Base-by-base conservation (phyloP, 2,888 invertebrate species). In the Eupithecia centaureata region DNA sequence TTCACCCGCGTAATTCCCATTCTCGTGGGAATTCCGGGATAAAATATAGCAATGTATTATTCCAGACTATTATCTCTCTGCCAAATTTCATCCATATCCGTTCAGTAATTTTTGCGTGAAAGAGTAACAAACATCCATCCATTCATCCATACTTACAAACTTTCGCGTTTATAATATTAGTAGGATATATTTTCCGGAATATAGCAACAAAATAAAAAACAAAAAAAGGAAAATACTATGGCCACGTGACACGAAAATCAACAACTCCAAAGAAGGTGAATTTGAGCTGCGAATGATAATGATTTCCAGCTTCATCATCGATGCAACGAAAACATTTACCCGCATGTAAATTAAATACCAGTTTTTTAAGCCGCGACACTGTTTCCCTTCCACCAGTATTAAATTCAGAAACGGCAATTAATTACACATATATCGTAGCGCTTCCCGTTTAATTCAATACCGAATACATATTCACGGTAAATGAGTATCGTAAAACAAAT, bases 301-400 rank as follows among this genome's bases (percentile, higher is more conserved):
- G 38, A n/a, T n/a, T n/a, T n/a, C 38, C 8, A 42, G 0, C 42
- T 8, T 42, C 42, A 38, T n/a, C 8, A 4, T 1, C 7, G 18
- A 42, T 18, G 18, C 42, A 42, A 42, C 2, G 8, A n/a, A 42
- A 42, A 42, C 25, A 51, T 25, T 22, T 33, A 33, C 57, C 76
- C 70, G 67, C 69, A 71, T 75, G 73, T 73, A 73, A 73, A 73
- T 77, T 77, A 78, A 76, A 76, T 76, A 74, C 76, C 71, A 73
- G 25, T 56, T 70, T 70, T 70, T 57, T 2, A 8, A 4, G n/a
- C 52, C 59, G 12, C 22, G 47, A 62, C 56, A 58, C 65, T 70
- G 59, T 64, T 57, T 63, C 62, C 59, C 58, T 62, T 56, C 52
- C 28, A 33, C 57, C 25, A 66, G 64, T 61, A 72, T 72, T 70